These are phyloP conservation scores for Hyla sarda DNA, from an alignment of 2,113 vertebrate species.

Conservation along the genomic window DNA sequence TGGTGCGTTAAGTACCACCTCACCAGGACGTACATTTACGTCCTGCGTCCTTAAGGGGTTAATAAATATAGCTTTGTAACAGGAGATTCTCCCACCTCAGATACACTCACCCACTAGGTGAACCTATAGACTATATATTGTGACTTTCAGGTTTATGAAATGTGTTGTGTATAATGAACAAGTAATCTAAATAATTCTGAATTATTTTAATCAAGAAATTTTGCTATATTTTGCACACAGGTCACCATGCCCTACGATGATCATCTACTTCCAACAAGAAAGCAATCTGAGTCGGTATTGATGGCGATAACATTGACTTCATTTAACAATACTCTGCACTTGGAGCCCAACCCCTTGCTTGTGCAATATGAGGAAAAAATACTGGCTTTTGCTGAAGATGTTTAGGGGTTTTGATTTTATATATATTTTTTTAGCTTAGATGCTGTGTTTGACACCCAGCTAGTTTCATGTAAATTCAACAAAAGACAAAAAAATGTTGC, in stretches of 20 bases:
- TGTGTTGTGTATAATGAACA: not conserved
- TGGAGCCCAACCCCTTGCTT: slow-evolving; percentile 42
- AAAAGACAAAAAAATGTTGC: slow-evolving; percentile 11
- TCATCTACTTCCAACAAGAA: slow-evolving; percentile 39
- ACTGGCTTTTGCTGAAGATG: slow-evolving; percentile 37
- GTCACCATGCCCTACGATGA: slow-evolving; percentile 50
- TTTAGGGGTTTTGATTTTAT: slow-evolving; percentile 42
- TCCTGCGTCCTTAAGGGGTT: no score
- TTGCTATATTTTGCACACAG: slow-evolving; percentile 14
- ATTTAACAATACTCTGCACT: slow-evolving; percentile 21
- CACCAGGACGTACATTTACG: no score
- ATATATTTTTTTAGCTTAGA: slow-evolving; percentile 45
- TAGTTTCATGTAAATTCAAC: not conserved
- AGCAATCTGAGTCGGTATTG: slow-evolving; percentile 20
- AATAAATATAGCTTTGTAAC: no score
- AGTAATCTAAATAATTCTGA: not conserved
- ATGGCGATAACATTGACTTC: slow-evolving; percentile 30
- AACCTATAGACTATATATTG: not conserved
- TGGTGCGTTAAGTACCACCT: no score
- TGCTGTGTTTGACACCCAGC: slow-evolving; percentile 33
- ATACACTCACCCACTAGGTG: no score
- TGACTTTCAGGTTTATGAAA: not conserved
- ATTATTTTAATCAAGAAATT: not conserved
- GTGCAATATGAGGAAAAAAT: slow-evolving; percentile 50
- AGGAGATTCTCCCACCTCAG: no score